Evolutionary conservation across 2,113 vertebrate species (phyloP).

Genomic region (Clinocottus analis): DNA sequence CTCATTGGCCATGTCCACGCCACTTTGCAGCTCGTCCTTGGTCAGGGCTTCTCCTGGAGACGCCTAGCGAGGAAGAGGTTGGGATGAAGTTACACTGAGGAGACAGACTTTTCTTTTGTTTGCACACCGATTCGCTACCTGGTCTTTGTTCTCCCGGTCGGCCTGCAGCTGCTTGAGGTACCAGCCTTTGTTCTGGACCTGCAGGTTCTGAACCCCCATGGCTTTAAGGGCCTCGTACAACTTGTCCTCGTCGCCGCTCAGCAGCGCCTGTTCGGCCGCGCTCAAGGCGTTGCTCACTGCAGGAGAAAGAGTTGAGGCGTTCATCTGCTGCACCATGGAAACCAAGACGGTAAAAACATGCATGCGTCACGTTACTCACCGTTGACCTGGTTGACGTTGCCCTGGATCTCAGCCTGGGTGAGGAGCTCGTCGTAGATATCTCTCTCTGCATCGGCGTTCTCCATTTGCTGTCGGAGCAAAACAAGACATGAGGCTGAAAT

Average conservation of each 20-base stretch:
- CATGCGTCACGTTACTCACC: constrained; percentile 79
- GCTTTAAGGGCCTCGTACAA: constrained; percentile 87
- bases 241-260: constrained; percentile 74
- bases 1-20: constrained; percentile 88
- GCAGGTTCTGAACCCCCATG: constrained; percentile 87
- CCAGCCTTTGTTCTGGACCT: constrained; percentile 91
- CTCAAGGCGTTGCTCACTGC: constrained; percentile 87
- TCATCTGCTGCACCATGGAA: neutral
- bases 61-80: constrained; percentile 53
- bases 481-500: neutral
- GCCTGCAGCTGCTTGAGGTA: constrained; percentile 93
- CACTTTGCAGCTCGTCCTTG: constrained; percentile 93
- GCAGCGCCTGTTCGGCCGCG: constrained; percentile 86
- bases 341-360: neutral
- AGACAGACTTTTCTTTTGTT: neutral
- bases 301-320: neutral
- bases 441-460: constrained; percentile 89
- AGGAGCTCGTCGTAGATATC: constrained; percentile 97
- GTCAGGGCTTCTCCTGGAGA: constrained; percentile 85
- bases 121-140: constrained; percentile 80
- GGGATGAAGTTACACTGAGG: neutral
- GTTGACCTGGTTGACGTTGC: constrained; percentile 97
- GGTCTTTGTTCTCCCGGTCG: constrained; percentile 87
- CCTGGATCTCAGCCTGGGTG: constrained; percentile 98
- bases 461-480: constrained; percentile 76